These are phyloP conservation scores for Dynastes grantii DNA, from an alignment of 2,888 invertebrate species.

Conservation along the genomic window DNA sequence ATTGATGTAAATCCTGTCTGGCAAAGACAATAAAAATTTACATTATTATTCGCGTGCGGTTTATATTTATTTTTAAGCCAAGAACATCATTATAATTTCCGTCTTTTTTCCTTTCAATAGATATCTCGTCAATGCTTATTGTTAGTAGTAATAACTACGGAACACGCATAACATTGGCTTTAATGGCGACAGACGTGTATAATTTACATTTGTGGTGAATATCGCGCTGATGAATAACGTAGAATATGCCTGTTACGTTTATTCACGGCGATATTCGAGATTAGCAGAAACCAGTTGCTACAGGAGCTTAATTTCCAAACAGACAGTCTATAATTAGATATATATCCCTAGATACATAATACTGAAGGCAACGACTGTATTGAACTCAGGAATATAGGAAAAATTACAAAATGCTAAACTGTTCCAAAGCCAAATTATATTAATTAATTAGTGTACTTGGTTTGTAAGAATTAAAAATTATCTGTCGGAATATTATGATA, in stretches of 20 bases:
- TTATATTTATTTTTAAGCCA: constrained; percentile 13
- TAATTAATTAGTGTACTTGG: too few species aligned
- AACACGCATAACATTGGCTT: neutral
- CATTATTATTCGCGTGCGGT: neutral
- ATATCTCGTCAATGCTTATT: neutral
- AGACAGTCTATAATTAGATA: constrained; percentile 10
- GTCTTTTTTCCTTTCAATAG: neutral
- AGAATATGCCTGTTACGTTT: neutral
- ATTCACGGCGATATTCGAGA: neutral
- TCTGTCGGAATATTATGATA: too few species aligned
- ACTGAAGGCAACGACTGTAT: neutral
- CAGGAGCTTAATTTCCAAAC: neutral
- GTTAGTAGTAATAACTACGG: neutral
- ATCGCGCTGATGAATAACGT: neutral
- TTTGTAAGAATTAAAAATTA: too few species aligned
- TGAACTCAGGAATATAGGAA: neutral
- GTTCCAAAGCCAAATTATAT: too few species aligned
- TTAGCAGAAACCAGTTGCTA: neutral
- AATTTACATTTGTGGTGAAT: constrained; percentile 19
- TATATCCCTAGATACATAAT: neutral
- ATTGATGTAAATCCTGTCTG: too few species aligned
- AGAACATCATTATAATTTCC: constrained; percentile 16
- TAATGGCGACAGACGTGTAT: constrained; percentile 9
- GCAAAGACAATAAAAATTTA: too few species aligned
- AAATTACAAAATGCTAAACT: too few species aligned